Evolutionary conservation across 2,797 vertebrate species (phyloP), one percentile per base, ranked within the genome.

Genomic region (Silurus aristotelis): DNA sequence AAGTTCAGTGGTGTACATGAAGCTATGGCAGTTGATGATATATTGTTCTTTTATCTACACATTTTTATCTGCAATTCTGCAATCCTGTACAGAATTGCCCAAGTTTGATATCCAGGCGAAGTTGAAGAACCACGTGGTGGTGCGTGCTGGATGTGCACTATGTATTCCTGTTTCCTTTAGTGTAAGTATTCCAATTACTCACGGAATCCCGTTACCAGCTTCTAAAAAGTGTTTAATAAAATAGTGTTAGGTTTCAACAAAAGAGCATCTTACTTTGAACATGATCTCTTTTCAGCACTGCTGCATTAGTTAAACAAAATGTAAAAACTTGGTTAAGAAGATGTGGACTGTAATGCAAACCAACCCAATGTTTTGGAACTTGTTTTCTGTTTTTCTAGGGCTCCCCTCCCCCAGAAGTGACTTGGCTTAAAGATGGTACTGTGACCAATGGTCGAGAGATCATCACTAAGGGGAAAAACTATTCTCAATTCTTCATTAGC

Each of bases 61-160:
- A 31, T 38, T 31, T 19, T 19, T 72, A 25, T 10, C 58, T 25
- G 20, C 6, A 25, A 14, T 10, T n/a, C 17, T 77, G 15, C 22
- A 38, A 22, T 60, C 55, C 17, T 60, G 55, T 77, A 38, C 55
- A 77, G 55, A 77, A 77, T 5, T 77, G 55, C 55, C 75, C 31
- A 60, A 77, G 27, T 77, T 60, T 77, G 55, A 77, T 12, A 52
- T 77, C 75, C 55, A 60, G 27, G 55, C 75, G 17, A 77, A 77
- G 17, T 25, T 95, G 91, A 95, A 93, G 92, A 96, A 93, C 89
- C 93, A 92, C 88, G 90, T 91, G 91, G 93, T 96, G 87, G 90
- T 95, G 83, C 86, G 86, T 17, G 91, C 93, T 48, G 94, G 95
- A 68, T 91, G 90, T n/a, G 90, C 93, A 46, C 88, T 94, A 77